Percentiles rank a stretch among this genome's conserved stretches.
phyloP scores from a whole-genome alignment of 2,797 vertebrate species.

The Alcedo quadribrachys region DNA sequence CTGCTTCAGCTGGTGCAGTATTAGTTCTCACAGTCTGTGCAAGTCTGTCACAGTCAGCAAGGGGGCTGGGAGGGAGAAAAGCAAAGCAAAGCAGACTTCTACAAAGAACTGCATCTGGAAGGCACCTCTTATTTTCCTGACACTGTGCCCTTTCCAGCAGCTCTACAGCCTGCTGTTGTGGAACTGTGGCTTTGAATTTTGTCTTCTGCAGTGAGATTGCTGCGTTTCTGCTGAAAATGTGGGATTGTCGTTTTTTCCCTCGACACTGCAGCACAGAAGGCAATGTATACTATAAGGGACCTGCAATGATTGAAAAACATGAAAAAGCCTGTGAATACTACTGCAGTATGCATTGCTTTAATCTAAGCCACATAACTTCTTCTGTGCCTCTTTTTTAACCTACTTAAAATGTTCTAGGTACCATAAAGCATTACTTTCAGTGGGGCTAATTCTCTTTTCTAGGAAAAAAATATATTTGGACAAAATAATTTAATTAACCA shows the following conservation, averaged over 20 bases:
- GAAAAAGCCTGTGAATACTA: neutral
- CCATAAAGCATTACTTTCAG: neutral
- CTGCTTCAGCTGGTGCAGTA: constrained; percentile 15
- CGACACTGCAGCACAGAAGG: neutral
- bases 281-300: neutral
- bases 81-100: neutral
- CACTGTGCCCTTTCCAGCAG: neutral
- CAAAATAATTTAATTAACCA: neutral
- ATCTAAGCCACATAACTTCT: neutral
- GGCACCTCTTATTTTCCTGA: neutral
- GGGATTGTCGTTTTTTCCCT: neutral
- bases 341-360: neutral
- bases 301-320: neutral
- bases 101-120: neutral
- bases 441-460: neutral
- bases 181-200: neutral
- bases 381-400: neutral
- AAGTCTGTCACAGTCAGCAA: neutral
- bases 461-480: neutral
- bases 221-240: neutral
- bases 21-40: neutral
- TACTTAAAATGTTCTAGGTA: neutral
- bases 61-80: neutral
- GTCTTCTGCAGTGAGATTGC: neutral
- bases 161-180: neutral